phyloP scores from a whole-genome alignment of 2,113 vertebrate genomes.

The Vulpes ferrilata region DNA sequence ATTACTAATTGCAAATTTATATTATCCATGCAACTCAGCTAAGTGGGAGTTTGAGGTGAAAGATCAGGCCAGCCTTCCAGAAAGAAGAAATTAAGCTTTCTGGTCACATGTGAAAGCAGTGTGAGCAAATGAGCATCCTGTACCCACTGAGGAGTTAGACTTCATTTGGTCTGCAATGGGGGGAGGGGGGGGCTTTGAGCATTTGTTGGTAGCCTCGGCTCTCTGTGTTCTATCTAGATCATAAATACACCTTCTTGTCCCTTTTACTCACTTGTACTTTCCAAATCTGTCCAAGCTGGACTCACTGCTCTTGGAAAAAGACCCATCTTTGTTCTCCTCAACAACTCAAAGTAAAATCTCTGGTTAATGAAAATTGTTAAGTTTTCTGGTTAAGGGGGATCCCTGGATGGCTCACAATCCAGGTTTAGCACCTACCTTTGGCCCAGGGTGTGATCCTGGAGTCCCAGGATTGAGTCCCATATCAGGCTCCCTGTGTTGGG shows the following conservation, averaged over 20 bases:
- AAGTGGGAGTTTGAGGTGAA: background rate
- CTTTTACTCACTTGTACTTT: background rate
- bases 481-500: too few relatives aligned
- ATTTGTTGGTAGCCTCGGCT: accelerated
- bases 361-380: conserved; percentile 19
- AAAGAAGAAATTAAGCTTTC: background rate
- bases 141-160: background rate
- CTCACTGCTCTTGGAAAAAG: background rate
- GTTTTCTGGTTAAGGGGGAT: background rate
- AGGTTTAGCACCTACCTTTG: too few relatives aligned
- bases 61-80: background rate
- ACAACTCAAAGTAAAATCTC: conserved; percentile 1
- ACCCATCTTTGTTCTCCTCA: background rate
- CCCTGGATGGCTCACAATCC: too few relatives aligned
- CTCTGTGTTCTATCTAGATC: background rate
- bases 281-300: background rate
- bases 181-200: background rate
- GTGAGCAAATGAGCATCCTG: background rate
- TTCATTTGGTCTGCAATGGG: background rate
- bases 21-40: background rate
- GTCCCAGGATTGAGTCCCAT: too few relatives aligned
- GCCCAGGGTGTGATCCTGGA: too few relatives aligned
- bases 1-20: background rate
- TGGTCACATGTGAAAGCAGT: background rate
- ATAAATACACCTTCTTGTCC: background rate